Conservation (phyloP, 2,888 invertebrate genomes). For the Melitaea athalia region DNA sequence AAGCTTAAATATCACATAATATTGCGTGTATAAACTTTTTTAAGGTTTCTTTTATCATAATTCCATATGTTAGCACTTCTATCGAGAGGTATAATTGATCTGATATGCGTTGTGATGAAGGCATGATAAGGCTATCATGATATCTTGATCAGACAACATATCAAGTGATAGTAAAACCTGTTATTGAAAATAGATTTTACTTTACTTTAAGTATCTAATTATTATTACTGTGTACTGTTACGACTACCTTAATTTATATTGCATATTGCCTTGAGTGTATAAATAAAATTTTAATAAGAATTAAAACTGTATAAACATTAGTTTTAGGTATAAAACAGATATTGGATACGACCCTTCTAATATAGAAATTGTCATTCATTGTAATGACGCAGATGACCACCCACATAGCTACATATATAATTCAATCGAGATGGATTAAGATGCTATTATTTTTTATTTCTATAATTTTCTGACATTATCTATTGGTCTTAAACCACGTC, state of each 20-base stretch:
- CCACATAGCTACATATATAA: conserved; percentile 13
- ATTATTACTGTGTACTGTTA: too few species aligned
- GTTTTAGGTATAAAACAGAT: not conserved
- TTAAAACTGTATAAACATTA: not conserved
- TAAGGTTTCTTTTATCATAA: conserved; percentile 3
- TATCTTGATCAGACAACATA: not conserved
- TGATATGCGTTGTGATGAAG: conserved; percentile 2
- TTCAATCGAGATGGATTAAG: not conserved
- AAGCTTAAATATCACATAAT: not conserved
- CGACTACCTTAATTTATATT: not conserved
- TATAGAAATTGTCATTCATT: not conserved
- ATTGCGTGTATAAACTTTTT: not conserved
- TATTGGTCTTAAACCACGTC: too few species aligned
- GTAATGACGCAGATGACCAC: conserved; percentile 17
- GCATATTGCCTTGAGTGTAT: not conserved
- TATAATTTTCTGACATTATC: not conserved
- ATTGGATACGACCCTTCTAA: not conserved
- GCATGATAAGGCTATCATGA: not conserved
- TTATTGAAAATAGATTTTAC: not conserved
- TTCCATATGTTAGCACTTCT: not conserved
- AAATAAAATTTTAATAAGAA: not conserved
- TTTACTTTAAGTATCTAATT: too few species aligned
- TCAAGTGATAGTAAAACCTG: not conserved
- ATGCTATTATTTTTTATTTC: not conserved
- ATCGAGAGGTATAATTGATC: conserved; percentile 13